These are phyloP conservation scores for Syritta pipiens DNA, from an alignment of 2,888 invertebrate species.

Conservation along the genomic window DNA sequence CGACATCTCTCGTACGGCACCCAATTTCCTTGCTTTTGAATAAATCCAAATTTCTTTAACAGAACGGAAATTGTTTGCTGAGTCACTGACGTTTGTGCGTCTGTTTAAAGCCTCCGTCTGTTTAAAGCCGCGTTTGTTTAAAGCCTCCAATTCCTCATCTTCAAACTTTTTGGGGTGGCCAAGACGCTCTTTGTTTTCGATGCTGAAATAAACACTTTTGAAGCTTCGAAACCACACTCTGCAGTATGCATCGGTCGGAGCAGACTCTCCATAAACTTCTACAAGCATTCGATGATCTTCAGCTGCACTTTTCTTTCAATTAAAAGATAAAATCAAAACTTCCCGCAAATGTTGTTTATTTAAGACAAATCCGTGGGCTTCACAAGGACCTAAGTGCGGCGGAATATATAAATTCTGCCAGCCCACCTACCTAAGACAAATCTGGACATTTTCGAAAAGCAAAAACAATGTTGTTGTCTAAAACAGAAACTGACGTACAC, in stretches of 20 bases:
- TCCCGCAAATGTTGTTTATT: background rate
- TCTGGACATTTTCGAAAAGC: background rate
- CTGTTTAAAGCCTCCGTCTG: no score
- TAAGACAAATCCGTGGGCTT: background rate
- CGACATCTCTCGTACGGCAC: no score
- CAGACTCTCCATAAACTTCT: background rate
- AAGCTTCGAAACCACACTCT: background rate
- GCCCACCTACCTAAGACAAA: background rate
- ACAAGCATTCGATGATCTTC: background rate
- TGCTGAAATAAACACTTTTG: background rate
- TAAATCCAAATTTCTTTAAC: no score
- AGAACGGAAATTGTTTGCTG: no score
- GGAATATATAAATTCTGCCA: no score
- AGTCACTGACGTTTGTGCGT: no score
- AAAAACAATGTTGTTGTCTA: background rate
- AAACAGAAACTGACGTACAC: background rate
- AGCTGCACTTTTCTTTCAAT: background rate
- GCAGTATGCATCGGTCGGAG: background rate
- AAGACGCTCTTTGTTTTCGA: background rate
- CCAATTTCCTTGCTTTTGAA: no score
- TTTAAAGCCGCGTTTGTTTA: no score
- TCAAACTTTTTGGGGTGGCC: background rate
- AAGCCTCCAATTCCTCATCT: background rate
- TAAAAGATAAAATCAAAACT: background rate
- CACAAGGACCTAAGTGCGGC: no score